Base-by-base conservation (phyloP, 2,888 invertebrate genomes). In the Yponomeuta malinellus region DNA sequence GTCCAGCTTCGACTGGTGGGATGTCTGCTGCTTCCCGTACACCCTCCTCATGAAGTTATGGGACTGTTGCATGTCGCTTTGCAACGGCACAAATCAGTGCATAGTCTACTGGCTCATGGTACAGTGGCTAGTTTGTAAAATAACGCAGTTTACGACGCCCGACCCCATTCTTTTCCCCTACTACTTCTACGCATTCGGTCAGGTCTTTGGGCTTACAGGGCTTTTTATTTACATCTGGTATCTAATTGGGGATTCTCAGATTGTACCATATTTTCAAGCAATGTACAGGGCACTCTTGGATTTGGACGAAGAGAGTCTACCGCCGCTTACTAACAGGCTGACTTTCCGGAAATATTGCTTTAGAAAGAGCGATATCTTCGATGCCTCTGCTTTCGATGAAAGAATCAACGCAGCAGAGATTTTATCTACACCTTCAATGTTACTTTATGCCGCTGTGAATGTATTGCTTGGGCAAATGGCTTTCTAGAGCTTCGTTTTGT, bases 61-160 rank as follows among this genome's bases (percentile, higher is more conserved):
- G 84, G 85, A 86, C 12, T 86, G 83, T 72, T 87, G 81, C 59
- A 74, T 84, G 0, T 77, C 86, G 0, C 68, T 90, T 33, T 89
- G 86, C 70, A 78, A 86, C 0, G 87, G 89, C 0, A 83, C 88
- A 2, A 90, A 90, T 72, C 85, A 86, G 74, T 89, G 87, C 68
- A 77, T 90, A 0, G 76, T 89, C 0, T 88, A 88, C 70, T 90
- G 88, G 87, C 81, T 90, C 81, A 75, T 85, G 71, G 82, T 89
- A 69, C 89, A 90, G 72, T 91, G 89, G 88, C 48, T 87, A 0
- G 80, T 88, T 1, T 90, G 90, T 74, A 90, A 89, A 79, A 82
- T 89, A 4, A 84, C 85, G 0, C 79, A 77, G 73, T 65, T 85
- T 2, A 86, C 85, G 0, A 84, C 86, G 0, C 88, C 88, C 2